Conservation (phyloP, 2,797 vertebrate genomes). For the Acipenser transmontanus region DNA sequence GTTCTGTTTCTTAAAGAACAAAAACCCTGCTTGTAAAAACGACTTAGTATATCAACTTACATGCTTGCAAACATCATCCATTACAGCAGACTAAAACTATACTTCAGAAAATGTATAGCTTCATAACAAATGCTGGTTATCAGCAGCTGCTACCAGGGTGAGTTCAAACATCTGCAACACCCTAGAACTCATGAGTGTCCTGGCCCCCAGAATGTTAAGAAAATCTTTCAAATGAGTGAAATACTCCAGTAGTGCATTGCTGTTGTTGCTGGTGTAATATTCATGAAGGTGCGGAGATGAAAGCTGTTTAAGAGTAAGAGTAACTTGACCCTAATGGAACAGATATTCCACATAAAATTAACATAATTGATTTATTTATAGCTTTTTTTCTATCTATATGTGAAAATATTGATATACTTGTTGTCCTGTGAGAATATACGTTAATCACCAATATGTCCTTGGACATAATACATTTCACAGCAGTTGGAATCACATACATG, state of each 20-base stretch:
- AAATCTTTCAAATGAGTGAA: constrained; percentile 38
- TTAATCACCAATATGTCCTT: too few species aligned
- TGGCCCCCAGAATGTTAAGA: constrained; percentile 9
- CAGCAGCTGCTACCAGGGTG: constrained; percentile 45
- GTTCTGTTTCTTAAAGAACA: constrained; percentile 15
- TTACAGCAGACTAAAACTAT: not conserved
- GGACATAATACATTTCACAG: too few species aligned
- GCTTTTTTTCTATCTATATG: too few species aligned
- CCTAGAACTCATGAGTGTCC: constrained; percentile 34
- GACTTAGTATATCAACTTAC: constrained; percentile 13
- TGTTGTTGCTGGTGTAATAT: constrained; percentile 19
- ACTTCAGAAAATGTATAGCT: not conserved
- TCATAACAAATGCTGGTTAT: constrained; percentile 23
- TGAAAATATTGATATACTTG: too few species aligned
- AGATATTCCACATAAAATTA: not conserved
- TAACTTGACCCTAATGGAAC: constrained; percentile 1
- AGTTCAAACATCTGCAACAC: constrained; percentile 51
- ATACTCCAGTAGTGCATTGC: constrained; percentile 38
- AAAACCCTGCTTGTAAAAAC: not conserved
- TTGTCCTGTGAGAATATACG: too few species aligned
- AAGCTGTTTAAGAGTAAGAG: constrained; percentile 13
- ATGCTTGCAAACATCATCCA: constrained; percentile 16
- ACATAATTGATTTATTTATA: too few species aligned
- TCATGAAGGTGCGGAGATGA: not conserved
- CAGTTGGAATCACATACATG: too few species aligned